Base-by-base conservation (phyloP, 2,113 vertebrate species). In the Peromyscus polionotus region DNA sequence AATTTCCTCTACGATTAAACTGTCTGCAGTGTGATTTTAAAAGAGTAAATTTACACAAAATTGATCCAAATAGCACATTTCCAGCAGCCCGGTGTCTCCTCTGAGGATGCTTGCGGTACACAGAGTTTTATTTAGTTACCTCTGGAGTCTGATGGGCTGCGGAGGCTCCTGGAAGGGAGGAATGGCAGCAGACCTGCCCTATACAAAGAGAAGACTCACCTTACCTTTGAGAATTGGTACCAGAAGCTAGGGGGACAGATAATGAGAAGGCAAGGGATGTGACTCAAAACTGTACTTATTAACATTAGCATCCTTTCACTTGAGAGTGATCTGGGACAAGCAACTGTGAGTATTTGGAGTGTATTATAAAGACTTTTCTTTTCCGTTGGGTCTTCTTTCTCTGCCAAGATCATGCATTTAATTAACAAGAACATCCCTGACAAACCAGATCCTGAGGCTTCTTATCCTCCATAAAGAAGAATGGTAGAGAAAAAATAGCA, bases 1-100 rank as follows among this genome's bases (percentile, higher is more conserved):
- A 65, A 77, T 95, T 93, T 75, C 28, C 17, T 91, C 59, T 70
- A 80, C 77, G 72, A 77, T 54, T 59, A 85, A 96, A 65, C 91
- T 57, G 91, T 95, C 54, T 33, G 45, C 48, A 51, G 61, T 54
- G 22, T 89, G 61, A n/a, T 84, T 97, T 93, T 28, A 68, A 90
- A 96, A 54, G 93, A 67, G 68, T 77, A 93, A 76, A 70, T 65
- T 75, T 24, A 80, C 22, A 88, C 6, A 48, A 88, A 90, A 28
- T 90, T 77, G 73, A 12, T 54, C 72, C 68, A 88, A 48, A 88
- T 42, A 73, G 65, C 19, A 61, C 19, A 36, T 39, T 90, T 95
- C 76, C n/a, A 16, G 59, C 54, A 77, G 51, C 73, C 19, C 79
- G 42, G 45, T 39, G 9, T 54, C 61, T 80, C 28, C 70, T 39